A percentile compares a stretch with the other conserved stretches of the same genome.
Evolutionary conservation across 2,888 invertebrate genomes (phyloP).

Genomic region (Nephrotoma guestfalica): DNA sequence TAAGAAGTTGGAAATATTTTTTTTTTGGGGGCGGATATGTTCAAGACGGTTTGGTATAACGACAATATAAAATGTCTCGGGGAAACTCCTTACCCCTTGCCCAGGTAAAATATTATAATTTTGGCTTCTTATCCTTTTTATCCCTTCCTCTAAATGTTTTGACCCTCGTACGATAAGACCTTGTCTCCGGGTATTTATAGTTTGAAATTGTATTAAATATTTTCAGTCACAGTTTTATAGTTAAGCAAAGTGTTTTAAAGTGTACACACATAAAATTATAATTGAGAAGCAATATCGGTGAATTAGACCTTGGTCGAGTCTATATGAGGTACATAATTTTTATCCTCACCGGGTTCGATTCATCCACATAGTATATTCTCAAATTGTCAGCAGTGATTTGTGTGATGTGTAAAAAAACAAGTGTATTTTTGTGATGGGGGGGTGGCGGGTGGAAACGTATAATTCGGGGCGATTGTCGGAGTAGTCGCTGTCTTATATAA

Average conservation of each 20-base stretch:
- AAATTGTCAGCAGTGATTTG: not conserved
- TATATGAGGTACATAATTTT: not conserved
- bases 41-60: not conserved
- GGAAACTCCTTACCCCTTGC: not conserved
- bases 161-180: not conserved
- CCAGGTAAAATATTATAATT: not conserved
- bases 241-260: not conserved
- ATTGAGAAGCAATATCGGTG: not conserved
- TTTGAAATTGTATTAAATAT: not conserved
- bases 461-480: slow-evolving; percentile 13
- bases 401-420: not conserved
- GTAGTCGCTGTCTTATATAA: slow-evolving; percentile 12
- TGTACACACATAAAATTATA: not conserved
- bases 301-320: not conserved
- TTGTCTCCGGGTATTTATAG: not conserved
- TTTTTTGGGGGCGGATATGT: not conserved
- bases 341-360: not conserved
- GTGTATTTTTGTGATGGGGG: not conserved
- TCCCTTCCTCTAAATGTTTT: not conserved
- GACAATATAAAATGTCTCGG: not conserved
- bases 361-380: not conserved
- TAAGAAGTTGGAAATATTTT: not conserved
- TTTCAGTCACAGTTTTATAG: not conserved
- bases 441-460: not conserved
- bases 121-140: not conserved